Evolutionary conservation across 2,113 vertebrate genomes (phyloP).

Genomic region (Saccopteryx leptura): DNA sequence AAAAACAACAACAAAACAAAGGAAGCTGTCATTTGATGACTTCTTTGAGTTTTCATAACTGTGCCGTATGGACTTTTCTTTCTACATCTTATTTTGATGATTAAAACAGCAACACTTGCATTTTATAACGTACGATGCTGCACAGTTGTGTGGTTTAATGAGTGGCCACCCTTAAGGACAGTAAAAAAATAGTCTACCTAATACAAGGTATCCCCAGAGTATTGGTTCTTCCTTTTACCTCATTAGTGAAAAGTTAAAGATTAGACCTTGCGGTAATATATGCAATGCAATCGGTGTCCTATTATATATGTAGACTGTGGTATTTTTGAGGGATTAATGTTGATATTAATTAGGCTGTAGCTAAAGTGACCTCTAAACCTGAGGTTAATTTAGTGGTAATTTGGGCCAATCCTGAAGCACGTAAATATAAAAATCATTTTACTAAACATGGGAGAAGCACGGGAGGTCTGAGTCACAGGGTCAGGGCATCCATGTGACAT

Average conservation of each 20-base stretch:
- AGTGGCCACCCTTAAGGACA: not conserved
- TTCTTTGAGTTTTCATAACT: not conserved
- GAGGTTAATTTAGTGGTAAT: not conserved
- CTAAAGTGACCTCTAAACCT: not conserved
- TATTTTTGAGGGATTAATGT: not conserved
- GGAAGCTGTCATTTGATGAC: not conserved
- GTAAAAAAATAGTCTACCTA: not conserved
- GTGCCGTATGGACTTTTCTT: not conserved
- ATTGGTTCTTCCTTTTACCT: not conserved
- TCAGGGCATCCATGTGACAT: not conserved
- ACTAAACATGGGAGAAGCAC: not conserved
- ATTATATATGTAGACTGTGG: not conserved
- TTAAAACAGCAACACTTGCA: not conserved
- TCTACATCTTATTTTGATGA: not conserved
- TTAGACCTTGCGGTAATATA: not conserved
- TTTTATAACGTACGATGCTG: not conserved
- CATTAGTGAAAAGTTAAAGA: not conserved
- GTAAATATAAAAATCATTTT: constrained; percentile 8
- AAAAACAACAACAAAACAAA: not conserved
- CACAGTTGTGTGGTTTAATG: not conserved
- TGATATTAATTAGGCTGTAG: not conserved
- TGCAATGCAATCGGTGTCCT: not conserved
- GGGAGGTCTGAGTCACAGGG: not conserved
- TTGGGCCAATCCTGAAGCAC: not conserved
- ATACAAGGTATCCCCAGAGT: not conserved